phyloP scores from a whole-genome alignment of 2,113 vertebrate genomes.

The Dicerorhinus sumatrensis region DNA sequence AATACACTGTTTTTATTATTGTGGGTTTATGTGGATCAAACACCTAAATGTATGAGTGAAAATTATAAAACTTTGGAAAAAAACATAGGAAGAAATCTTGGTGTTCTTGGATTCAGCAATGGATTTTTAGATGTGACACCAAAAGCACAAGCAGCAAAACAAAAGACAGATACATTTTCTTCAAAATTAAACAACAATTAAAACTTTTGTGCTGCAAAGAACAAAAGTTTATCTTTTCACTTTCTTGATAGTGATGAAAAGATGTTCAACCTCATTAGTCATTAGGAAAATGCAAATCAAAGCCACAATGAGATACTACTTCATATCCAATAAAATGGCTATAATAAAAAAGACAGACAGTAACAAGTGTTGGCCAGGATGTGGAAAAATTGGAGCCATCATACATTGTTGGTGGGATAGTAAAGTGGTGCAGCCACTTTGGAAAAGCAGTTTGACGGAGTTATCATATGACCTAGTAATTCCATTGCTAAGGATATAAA shows the following conservation, averaged over 20 bases:
- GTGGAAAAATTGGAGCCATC: neutral
- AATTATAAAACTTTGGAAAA: neutral
- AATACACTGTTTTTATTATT: too few relatives aligned
- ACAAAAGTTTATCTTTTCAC: too few relatives aligned
- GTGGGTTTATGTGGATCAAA: neutral
- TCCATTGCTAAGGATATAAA: neutral
- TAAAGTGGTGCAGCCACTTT: neutral
- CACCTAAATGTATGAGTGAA: neutral
- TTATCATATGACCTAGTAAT: neutral
- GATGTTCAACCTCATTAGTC: neutral
- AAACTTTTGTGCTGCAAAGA: neutral
- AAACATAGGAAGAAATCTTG: neutral
- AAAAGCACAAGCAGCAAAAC: neutral
- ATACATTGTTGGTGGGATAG: neutral
- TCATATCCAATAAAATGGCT: neutral
- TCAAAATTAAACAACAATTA: neutral
- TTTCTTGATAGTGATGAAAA: neutral
- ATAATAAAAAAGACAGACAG: neutral
- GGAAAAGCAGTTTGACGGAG: neutral
- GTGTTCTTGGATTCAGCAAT: neutral
- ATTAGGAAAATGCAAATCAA: neutral
- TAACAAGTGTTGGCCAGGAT: neutral
- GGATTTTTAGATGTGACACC: neutral
- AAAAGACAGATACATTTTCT: neutral
- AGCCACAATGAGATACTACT: neutral